These are phyloP conservation scores for Saccopteryx leptura DNA, from an alignment of 2,113 vertebrate species.

Conservation along the genomic window DNA sequence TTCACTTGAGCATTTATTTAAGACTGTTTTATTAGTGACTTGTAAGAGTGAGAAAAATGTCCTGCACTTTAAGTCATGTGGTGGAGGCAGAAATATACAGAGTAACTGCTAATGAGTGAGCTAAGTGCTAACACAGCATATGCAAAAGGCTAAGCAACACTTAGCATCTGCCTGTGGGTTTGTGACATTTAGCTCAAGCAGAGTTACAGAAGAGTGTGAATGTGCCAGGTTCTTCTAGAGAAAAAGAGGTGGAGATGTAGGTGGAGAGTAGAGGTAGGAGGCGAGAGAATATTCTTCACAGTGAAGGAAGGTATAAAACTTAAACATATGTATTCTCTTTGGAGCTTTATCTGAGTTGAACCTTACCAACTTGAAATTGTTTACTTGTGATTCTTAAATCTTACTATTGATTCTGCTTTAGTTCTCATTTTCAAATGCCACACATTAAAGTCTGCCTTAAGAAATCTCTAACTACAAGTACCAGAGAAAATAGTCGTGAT, in stretches of 20 bases:
- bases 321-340: neutral
- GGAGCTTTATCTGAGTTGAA: neutral
- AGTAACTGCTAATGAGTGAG: slow-evolving; percentile 17
- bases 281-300: neutral
- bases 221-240: neutral
- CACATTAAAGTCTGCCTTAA: neutral
- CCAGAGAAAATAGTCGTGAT: neutral
- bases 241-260: neutral
- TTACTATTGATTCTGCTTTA: neutral
- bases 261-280: no score
- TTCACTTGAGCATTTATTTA: neutral
- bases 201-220: neutral
- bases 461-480: neutral
- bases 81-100: neutral
- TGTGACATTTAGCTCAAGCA: slow-evolving; percentile 13
- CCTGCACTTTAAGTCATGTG: slow-evolving; percentile 33
- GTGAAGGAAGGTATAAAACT: neutral
- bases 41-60: neutral
- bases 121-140: slow-evolving; percentile 4
- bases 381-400: neutral
- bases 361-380: neutral
- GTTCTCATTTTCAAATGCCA: neutral
- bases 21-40: neutral
- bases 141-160: slow-evolving; percentile 22
- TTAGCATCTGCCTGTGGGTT: neutral